Evolutionary conservation across 2,888 invertebrate species (phyloP).

Genomic region (Leucophenga maculata): DNA sequence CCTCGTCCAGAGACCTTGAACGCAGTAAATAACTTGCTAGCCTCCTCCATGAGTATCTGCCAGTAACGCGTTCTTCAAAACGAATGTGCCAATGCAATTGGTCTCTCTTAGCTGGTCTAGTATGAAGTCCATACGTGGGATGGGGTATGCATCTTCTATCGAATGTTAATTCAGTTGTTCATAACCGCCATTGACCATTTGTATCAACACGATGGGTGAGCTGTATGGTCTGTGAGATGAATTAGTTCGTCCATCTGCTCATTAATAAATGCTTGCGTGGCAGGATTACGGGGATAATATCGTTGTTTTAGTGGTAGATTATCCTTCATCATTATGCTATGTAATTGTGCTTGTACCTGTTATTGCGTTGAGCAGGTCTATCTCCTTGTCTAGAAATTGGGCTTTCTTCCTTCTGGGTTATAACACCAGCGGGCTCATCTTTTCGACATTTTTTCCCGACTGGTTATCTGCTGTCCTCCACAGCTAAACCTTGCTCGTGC

Average conservation of each 20-base stretch:
- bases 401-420: too few relatives aligned
- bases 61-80: slow-evolving; percentile 20
- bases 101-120: slow-evolving; percentile 1
- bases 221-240: background rate
- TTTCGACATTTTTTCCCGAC: too few relatives aligned
- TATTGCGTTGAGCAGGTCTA: too few relatives aligned
- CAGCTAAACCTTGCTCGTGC: too few relatives aligned
- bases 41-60: slow-evolving; percentile 22
- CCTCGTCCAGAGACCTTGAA: background rate
- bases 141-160: slow-evolving; percentile 13
- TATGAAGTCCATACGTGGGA: too few relatives aligned
- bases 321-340: background rate
- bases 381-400: too few relatives aligned
- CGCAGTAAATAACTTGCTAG: background rate
- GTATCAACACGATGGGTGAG: background rate
- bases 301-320: background rate
- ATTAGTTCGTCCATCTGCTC: background rate
- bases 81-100: background rate
- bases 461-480: too few relatives aligned
- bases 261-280: background rate
- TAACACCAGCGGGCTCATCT: too few relatives aligned
- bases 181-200: slow-evolving; percentile 11
- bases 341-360: too few relatives aligned
- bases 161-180: slow-evolving; percentile 13
- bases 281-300: background rate